A percentile compares a stretch with the other conserved stretches of the same genome.
phyloP scores from a whole-genome alignment of 2,113 vertebrate species.

The Petroica traversi region DNA sequence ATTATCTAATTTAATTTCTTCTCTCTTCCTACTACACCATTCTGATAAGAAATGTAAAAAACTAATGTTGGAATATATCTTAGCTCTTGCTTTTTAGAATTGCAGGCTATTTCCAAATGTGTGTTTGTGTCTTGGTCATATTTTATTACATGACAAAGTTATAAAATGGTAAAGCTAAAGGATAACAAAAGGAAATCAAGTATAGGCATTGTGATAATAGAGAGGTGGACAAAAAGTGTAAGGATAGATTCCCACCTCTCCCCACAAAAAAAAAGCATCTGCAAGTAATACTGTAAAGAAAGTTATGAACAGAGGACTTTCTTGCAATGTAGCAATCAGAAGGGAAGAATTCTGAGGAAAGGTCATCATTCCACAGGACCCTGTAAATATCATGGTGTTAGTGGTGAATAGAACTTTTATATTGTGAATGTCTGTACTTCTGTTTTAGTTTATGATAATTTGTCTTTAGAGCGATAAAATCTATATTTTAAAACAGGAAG shows the following conservation, averaged over 20 bases:
- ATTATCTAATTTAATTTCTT: neutral
- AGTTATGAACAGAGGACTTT: neutral
- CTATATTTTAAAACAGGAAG: neutral
- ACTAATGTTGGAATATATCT: neutral
- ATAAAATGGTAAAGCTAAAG: neutral
- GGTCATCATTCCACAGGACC: neutral
- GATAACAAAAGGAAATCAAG: neutral
- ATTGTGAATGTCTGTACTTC: neutral
- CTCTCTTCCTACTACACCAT: neutral
- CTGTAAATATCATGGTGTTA: neutral
- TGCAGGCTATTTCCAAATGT: neutral
- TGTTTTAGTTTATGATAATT: neutral
- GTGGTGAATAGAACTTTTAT: neutral
- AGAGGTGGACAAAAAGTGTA: neutral
- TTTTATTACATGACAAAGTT: neutral
- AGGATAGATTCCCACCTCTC: neutral
- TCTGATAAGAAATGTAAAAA: neutral
- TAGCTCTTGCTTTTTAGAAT: neutral
- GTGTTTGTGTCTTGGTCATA: neutral
- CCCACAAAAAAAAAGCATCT: neutral
- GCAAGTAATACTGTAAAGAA: neutral
- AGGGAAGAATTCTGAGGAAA: neutral
- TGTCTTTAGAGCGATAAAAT: neutral
- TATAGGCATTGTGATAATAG: neutral
- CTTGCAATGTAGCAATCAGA: neutral